Evolutionary conservation across 2,113 vertebrate genomes (phyloP).

Genomic region (Bubalus kerabau): DNA sequence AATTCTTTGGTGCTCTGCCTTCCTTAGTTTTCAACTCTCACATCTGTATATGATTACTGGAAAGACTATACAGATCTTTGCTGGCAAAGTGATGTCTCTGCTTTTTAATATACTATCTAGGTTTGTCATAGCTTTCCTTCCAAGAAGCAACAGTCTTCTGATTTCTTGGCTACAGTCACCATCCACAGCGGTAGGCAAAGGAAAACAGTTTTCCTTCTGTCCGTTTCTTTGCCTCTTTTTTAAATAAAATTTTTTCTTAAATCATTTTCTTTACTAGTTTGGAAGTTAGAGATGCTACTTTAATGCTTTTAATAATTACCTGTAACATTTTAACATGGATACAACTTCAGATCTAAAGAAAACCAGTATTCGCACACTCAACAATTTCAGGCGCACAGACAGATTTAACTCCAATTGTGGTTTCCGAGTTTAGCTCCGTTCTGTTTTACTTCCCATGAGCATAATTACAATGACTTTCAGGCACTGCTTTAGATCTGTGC

Average conservation of each 20-base stretch:
- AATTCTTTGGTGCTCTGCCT: background rate
- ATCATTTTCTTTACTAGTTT: background rate
- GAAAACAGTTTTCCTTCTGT: background rate
- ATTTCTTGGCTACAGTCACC: background rate
- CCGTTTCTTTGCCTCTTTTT: background rate
- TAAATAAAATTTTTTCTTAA: background rate
- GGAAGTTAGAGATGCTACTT: background rate
- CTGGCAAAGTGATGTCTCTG: background rate
- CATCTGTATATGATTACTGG: background rate
- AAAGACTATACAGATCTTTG: background rate
- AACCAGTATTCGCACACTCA: background rate
- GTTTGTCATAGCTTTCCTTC: background rate
- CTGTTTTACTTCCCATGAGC: background rate
- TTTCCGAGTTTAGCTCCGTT: no score
- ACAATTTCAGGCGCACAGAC: background rate
- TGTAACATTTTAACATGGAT: background rate
- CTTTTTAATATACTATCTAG: background rate
- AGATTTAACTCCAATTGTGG: accelerated
- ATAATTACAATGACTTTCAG: background rate
- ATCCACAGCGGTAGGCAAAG: background rate
- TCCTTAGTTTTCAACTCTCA: background rate
- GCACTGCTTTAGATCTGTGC: background rate
- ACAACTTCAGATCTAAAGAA: background rate
- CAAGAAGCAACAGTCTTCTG: background rate
- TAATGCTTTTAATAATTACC: background rate